Conservation (phyloP, 2,113 vertebrate species). For the Rhea pennata region DNA sequence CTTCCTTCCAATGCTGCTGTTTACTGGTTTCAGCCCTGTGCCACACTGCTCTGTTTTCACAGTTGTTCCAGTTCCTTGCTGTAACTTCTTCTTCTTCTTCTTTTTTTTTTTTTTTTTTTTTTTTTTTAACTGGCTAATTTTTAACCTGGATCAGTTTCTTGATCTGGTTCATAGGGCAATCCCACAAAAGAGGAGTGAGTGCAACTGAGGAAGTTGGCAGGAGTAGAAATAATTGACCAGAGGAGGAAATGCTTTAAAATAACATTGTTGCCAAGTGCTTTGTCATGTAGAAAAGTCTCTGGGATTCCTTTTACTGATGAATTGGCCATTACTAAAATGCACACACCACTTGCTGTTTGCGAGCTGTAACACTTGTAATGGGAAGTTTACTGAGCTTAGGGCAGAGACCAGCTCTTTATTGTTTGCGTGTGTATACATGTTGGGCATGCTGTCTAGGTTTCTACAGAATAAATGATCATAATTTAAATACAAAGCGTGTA, state of each 20-base stretch:
- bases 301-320: constrained; percentile 49
- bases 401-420: background rate
- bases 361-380: background rate
- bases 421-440: background rate
- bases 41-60: background rate
- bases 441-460: background rate
- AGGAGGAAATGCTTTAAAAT: constrained; percentile 60
- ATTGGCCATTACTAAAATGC: constrained; percentile 28
- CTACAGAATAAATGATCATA: background rate
- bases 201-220: constrained; percentile 33
- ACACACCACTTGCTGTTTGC: background rate
- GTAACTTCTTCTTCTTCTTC: background rate
- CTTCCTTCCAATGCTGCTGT: background rate
- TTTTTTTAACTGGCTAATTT: constrained; percentile 15
- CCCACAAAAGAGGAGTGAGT: constrained; percentile 18
- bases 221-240: constrained; percentile 58
- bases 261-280: constrained; percentile 56
- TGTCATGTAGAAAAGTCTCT: constrained; percentile 61
- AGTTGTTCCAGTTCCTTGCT: constrained; percentile 3
- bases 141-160: constrained; percentile 57
- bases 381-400: background rate
- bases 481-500: background rate
- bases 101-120: background rate
- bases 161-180: constrained; percentile 42
- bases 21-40: background rate